Evolutionary conservation across 2,797 vertebrate species (phyloP), one percentile per base, ranked within the genome.

Genomic region (Anguilla pacifica): DNA sequence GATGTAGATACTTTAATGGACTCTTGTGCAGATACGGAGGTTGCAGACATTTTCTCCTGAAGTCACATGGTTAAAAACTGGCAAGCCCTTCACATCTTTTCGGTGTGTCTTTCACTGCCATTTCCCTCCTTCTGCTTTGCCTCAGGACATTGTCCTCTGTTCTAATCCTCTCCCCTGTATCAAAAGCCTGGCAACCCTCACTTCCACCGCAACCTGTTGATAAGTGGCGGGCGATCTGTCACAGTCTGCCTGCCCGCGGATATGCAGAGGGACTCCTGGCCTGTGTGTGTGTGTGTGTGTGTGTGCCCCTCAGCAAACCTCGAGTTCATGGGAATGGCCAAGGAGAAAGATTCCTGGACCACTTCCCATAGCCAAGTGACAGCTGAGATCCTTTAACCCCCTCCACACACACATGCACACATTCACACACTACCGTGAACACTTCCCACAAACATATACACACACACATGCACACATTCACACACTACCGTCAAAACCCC

Each of bases 261-360:
- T 95, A 95, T 94, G 93, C 93, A 95, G 92, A 95, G 89, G 93
- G 92, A 92, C 94, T 91, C 92, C 91, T 95, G 95, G 95, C 95
- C 96, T 67, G 64, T 67, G 64, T 67, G 61, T 25, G 22, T 67
- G n/a, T 67, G 22, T 67, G 64, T n/a, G 64, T 67, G 64, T 96
- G 91, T 85, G 89, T 97, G 96, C 95, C 96, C 96, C 94, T 95
- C 90, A 94, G 95, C 89, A 94, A 97, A 96, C 96, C 90, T 96
- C 91, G 93, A 97, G 98, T 98, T 98, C 97, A 88, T 99, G 98
- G 97, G 98, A 99, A 99, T 97, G 96, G 96, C 96, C 96, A 98
- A 96, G 96, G 94, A 95, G 97, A 97, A 97, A 96, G 95, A 97
- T 96, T 95, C 95, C 95, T 97, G 96, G 96, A 96, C 97, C 95